phyloP scores from a whole-genome alignment of 2,797 vertebrate species.

The Pterois miles region DNA sequence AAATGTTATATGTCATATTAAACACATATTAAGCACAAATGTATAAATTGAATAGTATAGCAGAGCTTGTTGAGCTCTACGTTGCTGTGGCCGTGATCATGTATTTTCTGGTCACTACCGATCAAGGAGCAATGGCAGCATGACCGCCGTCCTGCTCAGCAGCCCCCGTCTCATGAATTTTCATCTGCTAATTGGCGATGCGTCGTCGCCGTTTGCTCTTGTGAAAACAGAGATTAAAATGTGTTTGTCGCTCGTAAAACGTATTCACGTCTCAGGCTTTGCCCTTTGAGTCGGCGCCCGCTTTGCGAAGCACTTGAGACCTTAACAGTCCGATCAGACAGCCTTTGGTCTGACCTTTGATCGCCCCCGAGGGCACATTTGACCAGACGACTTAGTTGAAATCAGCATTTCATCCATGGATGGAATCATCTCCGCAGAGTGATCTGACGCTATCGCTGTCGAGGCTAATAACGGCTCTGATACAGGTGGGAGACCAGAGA shows the following conservation, averaged over 20 bases:
- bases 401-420: constrained; percentile 45
- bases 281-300: constrained; percentile 64
- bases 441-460: constrained; percentile 5
- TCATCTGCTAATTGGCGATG: constrained; percentile 65
- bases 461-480: constrained; percentile 26
- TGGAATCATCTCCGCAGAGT: not conserved
- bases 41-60: constrained; percentile 83
- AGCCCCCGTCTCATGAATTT: constrained; percentile 64
- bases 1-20: too few species aligned
- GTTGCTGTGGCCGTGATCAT: constrained; percentile 80
- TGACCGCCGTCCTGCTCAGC: constrained; percentile 74
- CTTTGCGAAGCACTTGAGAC: constrained; percentile 62
- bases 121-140: constrained; percentile 82
- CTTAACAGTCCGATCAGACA: constrained; percentile 62
- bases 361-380: constrained; percentile 45
- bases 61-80: constrained; percentile 77
- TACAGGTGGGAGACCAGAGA: constrained; percentile 34
- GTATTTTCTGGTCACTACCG: constrained; percentile 90
- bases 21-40: too few species aligned
- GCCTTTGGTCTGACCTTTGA: constrained; percentile 74
- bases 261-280: constrained; percentile 45
- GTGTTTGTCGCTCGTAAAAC: constrained; percentile 54
- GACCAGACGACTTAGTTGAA: constrained; percentile 47
- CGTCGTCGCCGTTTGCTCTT: constrained; percentile 35
- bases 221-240: constrained; percentile 63